These are phyloP conservation scores for Botia almorhae DNA, from an alignment of 2,797 vertebrate genomes.

Conservation along the genomic window DNA sequence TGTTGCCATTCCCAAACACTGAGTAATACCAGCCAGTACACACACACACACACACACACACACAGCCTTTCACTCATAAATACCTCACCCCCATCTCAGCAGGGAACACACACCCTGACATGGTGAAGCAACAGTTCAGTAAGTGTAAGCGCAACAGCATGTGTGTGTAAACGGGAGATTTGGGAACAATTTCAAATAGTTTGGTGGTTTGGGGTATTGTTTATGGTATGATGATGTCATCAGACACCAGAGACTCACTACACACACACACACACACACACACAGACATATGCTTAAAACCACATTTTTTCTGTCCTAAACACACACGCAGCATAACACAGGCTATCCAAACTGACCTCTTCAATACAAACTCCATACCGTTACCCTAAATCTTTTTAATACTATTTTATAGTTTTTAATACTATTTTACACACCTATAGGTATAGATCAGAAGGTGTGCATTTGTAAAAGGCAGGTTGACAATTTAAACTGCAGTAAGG, in stretches of 20 bases:
- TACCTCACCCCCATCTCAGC: constrained; percentile 56
- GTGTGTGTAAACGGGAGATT: constrained; percentile 1
- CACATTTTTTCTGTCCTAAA: background rate
- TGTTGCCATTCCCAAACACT: constrained; percentile 36
- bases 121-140: constrained; percentile 21
- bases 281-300: background rate
- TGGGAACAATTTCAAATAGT: background rate
- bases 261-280: background rate
- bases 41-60: constrained; percentile 11
- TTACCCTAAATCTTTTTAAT: too few species aligned
- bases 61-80: constrained; percentile 55
- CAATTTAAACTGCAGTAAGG: background rate
- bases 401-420: too few species aligned
- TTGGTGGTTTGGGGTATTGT: background rate
- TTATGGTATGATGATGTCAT: background rate
- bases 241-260: background rate
- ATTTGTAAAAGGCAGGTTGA: constrained; percentile 1
- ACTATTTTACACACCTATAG: too few species aligned
- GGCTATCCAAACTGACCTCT: background rate
- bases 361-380: background rate
- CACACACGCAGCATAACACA: background rate
- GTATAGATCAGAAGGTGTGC: too few species aligned
- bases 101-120: constrained; percentile 43
- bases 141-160: background rate
- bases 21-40: constrained; percentile 38